Conservation (phyloP, 2,113 vertebrate species). For the Sebastes fasciatus region DNA sequence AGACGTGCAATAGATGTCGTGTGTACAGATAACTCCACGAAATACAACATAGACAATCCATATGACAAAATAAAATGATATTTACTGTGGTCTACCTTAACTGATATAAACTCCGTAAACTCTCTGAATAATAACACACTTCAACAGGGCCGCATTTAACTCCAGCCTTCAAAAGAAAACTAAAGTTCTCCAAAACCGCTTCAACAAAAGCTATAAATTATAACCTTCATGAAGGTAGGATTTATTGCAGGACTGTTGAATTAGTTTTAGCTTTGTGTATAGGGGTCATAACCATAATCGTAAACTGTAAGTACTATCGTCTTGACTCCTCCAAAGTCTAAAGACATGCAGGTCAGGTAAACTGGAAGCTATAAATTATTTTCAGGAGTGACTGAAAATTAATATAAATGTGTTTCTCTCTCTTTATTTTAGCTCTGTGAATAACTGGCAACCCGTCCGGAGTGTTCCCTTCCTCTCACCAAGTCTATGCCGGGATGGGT, state of each 20-base stretch:
- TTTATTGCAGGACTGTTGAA: not conserved
- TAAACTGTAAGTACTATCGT: not conserved
- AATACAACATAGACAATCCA: no score
- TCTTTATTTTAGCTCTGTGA: not conserved
- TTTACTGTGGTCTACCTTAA: not conserved
- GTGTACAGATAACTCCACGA: no score
- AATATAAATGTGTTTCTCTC: conserved; percentile 4
- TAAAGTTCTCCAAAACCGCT: not conserved
- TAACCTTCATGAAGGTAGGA: not conserved
- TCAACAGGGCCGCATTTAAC: not conserved
- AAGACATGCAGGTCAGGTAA: not conserved
- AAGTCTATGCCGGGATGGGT: conserved; percentile 26
- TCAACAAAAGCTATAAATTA: not conserved
- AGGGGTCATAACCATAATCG: not conserved
- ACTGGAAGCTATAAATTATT: not conserved
- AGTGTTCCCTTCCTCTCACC: not conserved
- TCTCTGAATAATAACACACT: not conserved
- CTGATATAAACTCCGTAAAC: not conserved
- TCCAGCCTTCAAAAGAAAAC: not conserved
- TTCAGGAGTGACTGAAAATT: not conserved
- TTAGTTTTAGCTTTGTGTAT: not conserved
- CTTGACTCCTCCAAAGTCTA: not conserved
- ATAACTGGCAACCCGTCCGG: not conserved
- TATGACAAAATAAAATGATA: no score
- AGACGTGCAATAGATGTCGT: no score